These are phyloP conservation scores for Paracyclopina nana DNA, from an alignment of 1,140 invertebrate genomes.

Conservation along the genomic window DNA sequence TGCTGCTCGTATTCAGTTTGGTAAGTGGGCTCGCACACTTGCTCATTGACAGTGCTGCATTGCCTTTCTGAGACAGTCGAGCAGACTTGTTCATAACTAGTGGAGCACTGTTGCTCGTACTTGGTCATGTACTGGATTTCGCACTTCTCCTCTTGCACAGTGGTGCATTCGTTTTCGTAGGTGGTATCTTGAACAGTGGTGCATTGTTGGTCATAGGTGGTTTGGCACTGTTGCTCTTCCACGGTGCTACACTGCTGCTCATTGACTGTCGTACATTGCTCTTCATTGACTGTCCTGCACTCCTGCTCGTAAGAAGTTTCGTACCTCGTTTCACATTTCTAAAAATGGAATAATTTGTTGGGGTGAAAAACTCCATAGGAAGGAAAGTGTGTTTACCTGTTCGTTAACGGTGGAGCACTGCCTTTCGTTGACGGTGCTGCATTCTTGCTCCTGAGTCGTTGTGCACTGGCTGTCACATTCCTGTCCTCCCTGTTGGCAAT, in stretches of 20 bases:
- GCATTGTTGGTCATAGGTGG: slow-evolving; percentile 7
- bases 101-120: slow-evolving; percentile 10
- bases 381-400: background rate
- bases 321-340: slow-evolving; percentile 10
- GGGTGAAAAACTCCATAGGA: background rate
- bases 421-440: background rate
- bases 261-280: slow-evolving; percentile 8
- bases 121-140: slow-evolving; percentile 15
- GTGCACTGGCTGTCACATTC: slow-evolving; percentile 10
- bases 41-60: slow-evolving; percentile 14
- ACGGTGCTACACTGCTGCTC: slow-evolving; percentile 11
- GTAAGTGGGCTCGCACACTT: slow-evolving; percentile 3
- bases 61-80: slow-evolving; percentile 1
- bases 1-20: slow-evolving; percentile 5
- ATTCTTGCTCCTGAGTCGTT: slow-evolving; percentile 9
- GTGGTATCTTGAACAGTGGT: slow-evolving; percentile 1
- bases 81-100: slow-evolving; percentile 4
- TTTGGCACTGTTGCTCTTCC: slow-evolving; percentile 8
- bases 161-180: slow-evolving; percentile 14
- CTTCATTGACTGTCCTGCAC: slow-evolving; percentile 6
- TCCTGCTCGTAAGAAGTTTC: slow-evolving; percentile 9
- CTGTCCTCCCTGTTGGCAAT: slow-evolving; percentile 12
- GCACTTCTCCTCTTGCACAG: slow-evolving; percentile 4
- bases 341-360: background rate
- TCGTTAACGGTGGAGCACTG: slow-evolving; percentile 12